Base-by-base conservation (phyloP, 1,140 invertebrate species). In the Trachelipus rathkii region DNA sequence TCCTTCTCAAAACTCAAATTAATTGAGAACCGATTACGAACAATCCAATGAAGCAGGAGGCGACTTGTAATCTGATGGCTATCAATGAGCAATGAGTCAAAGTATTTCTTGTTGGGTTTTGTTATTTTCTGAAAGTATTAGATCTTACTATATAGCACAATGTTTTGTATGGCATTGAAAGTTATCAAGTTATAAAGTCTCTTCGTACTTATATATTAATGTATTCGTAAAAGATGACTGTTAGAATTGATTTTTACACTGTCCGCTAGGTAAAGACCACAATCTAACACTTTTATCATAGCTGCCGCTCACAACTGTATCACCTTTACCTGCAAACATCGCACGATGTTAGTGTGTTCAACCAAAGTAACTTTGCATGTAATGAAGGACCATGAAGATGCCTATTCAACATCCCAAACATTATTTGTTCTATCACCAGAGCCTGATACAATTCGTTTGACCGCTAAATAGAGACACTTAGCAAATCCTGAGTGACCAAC, bases 321-420 rank as follows among this genome's bases (percentile, higher is more conserved):
- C 85, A 77, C 86, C 85, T 82, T 87, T 86, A 87, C 87, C 83
- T 88, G 86, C 19, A 88, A 79, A 83, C 87, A 88, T 13, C 87
- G 80, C 46, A 88, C 87, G 23, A 85, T 87, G 77, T 88, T 85
- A 43, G 82, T 84, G 80, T 88, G 87, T 9, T 87, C 87, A 46
- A 87, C 84, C 86, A 88, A 87, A 13, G 87, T 88, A 8, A 87
- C 87, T 79, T 87, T 87, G 82, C 88, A 88, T 15, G 87, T 87
- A 76, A 88, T 88, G 78, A 86, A 87, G 10, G 87, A 87, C 88
- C 88, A 88, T 76, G 84, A 85, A 53, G 77, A 78, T n/a, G 79
- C 78, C 71, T 81, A 77, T 71, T 78, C 79, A 68, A 88, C 82
- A 83, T 88, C 87, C 88, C 88, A 88, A 24, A 88, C 86, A n/a